Evolutionary conservation across 2,888 invertebrate genomes (phyloP).

Genomic region (Cephus pulcher): DNA sequence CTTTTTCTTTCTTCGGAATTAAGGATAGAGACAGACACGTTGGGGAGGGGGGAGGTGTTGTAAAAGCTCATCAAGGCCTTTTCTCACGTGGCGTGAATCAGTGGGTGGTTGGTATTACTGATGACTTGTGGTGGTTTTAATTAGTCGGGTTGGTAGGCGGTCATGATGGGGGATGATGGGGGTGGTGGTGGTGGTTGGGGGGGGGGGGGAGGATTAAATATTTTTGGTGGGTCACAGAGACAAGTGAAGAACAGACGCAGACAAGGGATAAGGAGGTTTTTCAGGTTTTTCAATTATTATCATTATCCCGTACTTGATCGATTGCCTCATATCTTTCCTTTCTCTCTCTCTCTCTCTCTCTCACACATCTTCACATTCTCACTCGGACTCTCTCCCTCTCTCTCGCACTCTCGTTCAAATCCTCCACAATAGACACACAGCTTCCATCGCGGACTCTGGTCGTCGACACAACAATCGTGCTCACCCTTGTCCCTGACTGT

Average conservation of each 20-base stretch:
- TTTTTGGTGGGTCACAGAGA: slow-evolving; percentile 44
- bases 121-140: neutral
- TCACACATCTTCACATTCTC: slow-evolving; percentile 19
- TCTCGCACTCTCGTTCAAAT: slow-evolving; percentile 5
- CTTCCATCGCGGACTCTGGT: neutral
- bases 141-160: slow-evolving; percentile 17
- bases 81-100: neutral
- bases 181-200: neutral
- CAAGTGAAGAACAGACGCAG: slow-evolving; percentile 65
- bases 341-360: slow-evolving; percentile 22
- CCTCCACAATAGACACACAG: neutral
- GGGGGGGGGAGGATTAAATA: slow-evolving; percentile 6
- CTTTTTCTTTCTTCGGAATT: neutral
- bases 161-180: neutral
- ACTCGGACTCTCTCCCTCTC: slow-evolving; percentile 21
- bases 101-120: neutral
- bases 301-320: slow-evolving; percentile 3
- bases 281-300: neutral
- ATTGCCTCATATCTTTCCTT: slow-evolving; percentile 37
- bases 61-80: neutral
- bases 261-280: slow-evolving; percentile 59
- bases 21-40: neutral
- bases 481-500: neutral
- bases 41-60: too few species aligned
- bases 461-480: neutral